Percentiles rank a stretch among this genome's conserved stretches.
phyloP scores from a whole-genome alignment of 2,113 vertebrate genomes.

The Gorsachius goisagi region DNA sequence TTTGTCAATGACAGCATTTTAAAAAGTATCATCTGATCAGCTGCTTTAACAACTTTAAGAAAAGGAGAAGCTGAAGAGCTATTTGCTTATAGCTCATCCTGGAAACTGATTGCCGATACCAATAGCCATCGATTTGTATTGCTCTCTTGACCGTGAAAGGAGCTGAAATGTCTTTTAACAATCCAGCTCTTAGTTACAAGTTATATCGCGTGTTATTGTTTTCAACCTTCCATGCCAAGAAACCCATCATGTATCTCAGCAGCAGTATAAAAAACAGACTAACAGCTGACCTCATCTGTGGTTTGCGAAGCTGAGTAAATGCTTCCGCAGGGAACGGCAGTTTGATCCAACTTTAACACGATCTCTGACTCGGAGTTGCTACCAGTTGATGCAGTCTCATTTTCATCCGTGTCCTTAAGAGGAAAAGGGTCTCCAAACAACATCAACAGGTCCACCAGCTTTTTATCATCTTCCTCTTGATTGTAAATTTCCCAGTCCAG shows the following conservation, averaged over 20 bases:
- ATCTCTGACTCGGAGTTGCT: background rate
- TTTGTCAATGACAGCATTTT: background rate
- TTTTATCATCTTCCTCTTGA: constrained; percentile 66
- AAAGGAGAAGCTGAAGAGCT: background rate
- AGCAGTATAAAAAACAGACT: background rate
- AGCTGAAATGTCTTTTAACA: background rate
- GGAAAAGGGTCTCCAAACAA: constrained; percentile 83
- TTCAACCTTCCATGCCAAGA: constrained; percentile 26
- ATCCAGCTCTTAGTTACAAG: constrained; percentile 34
- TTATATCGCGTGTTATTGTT: constrained; percentile 1
- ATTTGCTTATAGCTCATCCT: background rate
- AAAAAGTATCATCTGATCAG: background rate
- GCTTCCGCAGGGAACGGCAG: constrained; percentile 20
- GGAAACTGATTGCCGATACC: background rate
- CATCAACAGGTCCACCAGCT: constrained; percentile 83
- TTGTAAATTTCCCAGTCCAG: constrained; percentile 88
- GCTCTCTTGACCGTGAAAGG: background rate
- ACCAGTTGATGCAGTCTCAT: constrained; percentile 43
- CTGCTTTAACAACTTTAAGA: background rate
- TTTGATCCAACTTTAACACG: background rate
- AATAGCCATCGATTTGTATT: accelerated
- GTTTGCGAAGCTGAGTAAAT: background rate
- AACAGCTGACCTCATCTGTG: constrained; percentile 65
- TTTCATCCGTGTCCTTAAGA: constrained; percentile 68
- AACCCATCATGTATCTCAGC: constrained; percentile 23